Evolutionary conservation across 2,888 invertebrate species (phyloP), one percentile per base, ranked within the genome.

Genomic region (Dascillus cervinus): DNA sequence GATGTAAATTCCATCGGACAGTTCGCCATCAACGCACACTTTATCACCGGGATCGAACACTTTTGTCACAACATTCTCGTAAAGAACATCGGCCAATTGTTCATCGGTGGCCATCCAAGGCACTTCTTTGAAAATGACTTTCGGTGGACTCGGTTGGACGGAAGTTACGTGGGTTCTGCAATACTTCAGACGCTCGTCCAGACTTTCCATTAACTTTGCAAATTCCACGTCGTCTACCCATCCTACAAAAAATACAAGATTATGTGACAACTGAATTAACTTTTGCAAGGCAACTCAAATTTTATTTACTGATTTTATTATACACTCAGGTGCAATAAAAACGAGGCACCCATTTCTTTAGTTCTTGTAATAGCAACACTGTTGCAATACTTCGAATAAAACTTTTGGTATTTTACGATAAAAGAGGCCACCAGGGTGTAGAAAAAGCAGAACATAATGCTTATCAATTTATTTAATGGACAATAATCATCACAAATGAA

Each of bases 151-250:
- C 0, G 71, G 70, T 2, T 70, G 66, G 1, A 72, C 69, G 1
- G 68, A 47, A 22, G 33, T 39, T 15, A 48, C 23, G n/a, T 27
- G 24, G 14, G 23, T 30, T 13, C 29, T 8, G 1, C 32, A 25
- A 32, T 62, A 43, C 43, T 74, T 75, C 9, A 74, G 68, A 42
- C 69, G 69, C 20, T 70, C 70, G 30, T 75, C 71, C 8, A 77
- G 65, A 1, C 71, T 70, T 34, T 62, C 58, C 26, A 71, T 60
- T 2, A 77, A 49, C 19, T 72, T 55, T 2, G 58, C 60, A 35
- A 69, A 71, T 38, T 77, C 77, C 50, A 68, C 65, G 47, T 75
- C 75, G 40, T 77, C 77, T 1, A 77, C 55, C 35, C 76, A 70
- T 3, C 77, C 71, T 70, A 27, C 4, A 46, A 37, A 3, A 32